Evolutionary conservation across 1,140 invertebrate species (phyloP).

Genomic region (silkworm (Bombyx mori)): DNA sequence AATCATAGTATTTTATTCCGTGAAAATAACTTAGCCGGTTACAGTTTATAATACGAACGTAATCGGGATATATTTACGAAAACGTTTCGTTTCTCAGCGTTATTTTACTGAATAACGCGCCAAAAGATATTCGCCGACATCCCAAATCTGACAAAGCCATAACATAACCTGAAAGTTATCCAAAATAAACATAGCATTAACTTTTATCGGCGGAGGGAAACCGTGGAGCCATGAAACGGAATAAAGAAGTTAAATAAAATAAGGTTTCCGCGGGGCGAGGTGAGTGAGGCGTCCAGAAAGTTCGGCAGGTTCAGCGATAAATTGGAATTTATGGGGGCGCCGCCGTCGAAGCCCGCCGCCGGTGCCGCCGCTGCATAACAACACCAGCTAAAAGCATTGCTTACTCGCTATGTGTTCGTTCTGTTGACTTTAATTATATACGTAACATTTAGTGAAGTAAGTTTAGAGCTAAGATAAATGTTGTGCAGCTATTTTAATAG

Average conservation of each 20-base stretch:
- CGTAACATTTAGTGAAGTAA: conserved; percentile 2
- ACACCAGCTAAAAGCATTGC: conserved; percentile 28
- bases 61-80: no score
- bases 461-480: neutral
- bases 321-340: conserved; percentile 49
- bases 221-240: conserved; percentile 24
- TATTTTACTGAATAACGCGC: no score
- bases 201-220: conserved; percentile 23
- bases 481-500: no score
- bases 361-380: conserved; percentile 28
- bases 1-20: no score
- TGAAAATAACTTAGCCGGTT: no score
- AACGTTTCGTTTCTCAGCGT: no score
- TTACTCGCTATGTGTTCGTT: conserved; percentile 11
- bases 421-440: conserved; percentile 3
- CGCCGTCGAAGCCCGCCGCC: conserved; percentile 7
- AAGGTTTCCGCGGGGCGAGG: conserved; percentile 36
- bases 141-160: conserved; percentile 6
- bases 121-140: neutral
- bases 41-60: no score
- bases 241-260: conserved; percentile 53
- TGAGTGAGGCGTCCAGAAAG: conserved; percentile 47
- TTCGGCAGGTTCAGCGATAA: conserved; percentile 54
- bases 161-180: conserved; percentile 11
- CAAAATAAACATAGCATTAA: conserved; percentile 22